phyloP scores from a whole-genome alignment of 1,140 invertebrate species.

The Lordiphosa mommai region DNA sequence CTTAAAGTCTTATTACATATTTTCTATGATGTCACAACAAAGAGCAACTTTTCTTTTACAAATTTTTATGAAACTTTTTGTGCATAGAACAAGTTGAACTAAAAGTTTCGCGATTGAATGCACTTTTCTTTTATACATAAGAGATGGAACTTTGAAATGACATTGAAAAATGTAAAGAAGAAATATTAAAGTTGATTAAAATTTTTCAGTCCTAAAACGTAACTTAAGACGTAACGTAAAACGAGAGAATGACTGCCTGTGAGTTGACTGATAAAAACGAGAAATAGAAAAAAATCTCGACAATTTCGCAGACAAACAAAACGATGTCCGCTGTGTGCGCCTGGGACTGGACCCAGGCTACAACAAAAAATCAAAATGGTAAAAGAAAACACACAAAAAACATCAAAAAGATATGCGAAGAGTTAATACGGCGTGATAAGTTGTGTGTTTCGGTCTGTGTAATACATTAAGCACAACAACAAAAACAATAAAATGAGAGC shows the following conservation, averaged over 20 bases:
- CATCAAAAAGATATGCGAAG: slow-evolving; percentile 1
- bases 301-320: too few relatives aligned
- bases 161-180: neutral
- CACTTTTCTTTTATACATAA: slow-evolving; percentile 10
- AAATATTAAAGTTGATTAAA: slow-evolving; percentile 16
- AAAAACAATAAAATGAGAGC: slow-evolving; percentile 26
- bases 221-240: too few relatives aligned
- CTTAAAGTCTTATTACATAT: neutral
- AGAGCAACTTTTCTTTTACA: neutral
- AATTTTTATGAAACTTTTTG: slow-evolving; percentile 26
- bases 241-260: too few relatives aligned
- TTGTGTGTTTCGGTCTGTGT: slow-evolving; percentile 38
- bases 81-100: slow-evolving; percentile 12
- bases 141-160: slow-evolving; percentile 1
- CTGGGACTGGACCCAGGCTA: too few relatives aligned
- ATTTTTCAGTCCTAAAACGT: neutral
- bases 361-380: too few relatives aligned
- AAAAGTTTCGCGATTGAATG: slow-evolving; percentile 28
- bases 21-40: neutral
- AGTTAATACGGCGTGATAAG: slow-evolving; percentile 60
- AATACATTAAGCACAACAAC: slow-evolving; percentile 42
- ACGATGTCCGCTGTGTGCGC: too few relatives aligned
- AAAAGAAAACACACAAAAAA: slow-evolving; percentile 15
- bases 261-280: too few relatives aligned
- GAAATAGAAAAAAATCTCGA: too few relatives aligned